phyloP scores from a whole-genome alignment of 2,888 invertebrate species.

The Lycocerus yunnanus region DNA sequence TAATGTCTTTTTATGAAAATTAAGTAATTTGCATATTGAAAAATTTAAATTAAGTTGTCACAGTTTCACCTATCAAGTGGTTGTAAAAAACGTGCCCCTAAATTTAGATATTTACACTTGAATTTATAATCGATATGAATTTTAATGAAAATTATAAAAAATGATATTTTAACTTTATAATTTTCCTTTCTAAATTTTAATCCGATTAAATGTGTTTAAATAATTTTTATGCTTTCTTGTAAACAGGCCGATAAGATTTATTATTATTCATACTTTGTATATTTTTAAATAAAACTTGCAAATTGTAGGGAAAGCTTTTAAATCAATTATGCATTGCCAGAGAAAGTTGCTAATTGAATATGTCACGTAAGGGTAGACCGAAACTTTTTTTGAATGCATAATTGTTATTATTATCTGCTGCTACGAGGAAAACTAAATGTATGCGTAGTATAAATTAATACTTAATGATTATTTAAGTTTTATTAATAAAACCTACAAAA shows the following conservation, averaged over 20 bases:
- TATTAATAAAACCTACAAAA: neutral
- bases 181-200: neutral
- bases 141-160: neutral
- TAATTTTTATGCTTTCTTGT: neutral
- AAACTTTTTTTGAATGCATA: neutral
- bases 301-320: neutral
- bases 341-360: neutral
- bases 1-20: neutral
- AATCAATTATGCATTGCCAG: neutral
- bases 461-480: neutral
- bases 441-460: neutral
- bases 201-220: neutral
- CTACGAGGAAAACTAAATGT: neutral
- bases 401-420: neutral
- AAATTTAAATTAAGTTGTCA: neutral
- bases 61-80: neutral
- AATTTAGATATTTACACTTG: neutral
- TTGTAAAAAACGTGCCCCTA: neutral
- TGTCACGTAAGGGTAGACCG: neutral
- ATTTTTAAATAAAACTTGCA: neutral
- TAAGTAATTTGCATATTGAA: neutral
- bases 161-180: neutral
- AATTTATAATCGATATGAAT: neutral
- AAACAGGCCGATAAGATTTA: neutral
- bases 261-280: neutral